Base-by-base conservation (phyloP, 2,113 vertebrate species). In the Gambusia holbrooki region DNA sequence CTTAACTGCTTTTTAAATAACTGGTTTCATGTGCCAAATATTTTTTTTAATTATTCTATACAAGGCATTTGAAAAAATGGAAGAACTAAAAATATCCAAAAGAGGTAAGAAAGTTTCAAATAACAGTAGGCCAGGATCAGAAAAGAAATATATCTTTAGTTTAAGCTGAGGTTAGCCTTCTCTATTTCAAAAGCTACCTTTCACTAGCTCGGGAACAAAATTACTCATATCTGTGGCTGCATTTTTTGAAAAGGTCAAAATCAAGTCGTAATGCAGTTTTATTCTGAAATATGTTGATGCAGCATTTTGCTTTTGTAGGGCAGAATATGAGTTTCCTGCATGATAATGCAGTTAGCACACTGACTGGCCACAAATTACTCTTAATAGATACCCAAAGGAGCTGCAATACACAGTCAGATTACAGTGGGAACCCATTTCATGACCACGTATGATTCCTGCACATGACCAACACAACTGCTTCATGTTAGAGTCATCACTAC, bases 361-460 rank as follows among this genome's bases (percentile, higher is more conserved):
- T 69, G 73, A 84, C 75, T 82, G 63, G 45, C 66, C 13, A n/a
- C 61, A 60, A 65, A 89, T 87, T 82, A 87, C 67, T 79, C 63
- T 80, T 88, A 84, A 87, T 85, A 84, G 75, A 67, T 73, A 35
- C 75, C 66, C 76, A 81, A 75, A 87, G 62, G 74, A 87, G 71
- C 35, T 75, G 76, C 60, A 35, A 33, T 71, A 69, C 71, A 71
- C 76, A 80, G 79, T 85, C 62, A 78, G 66, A 62, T 88, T 74
- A 83, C 29, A 79, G 29, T 17, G 30, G 67, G 73, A 81, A 64
- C 15, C 45, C 13, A 69, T 79, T 69, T 84, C 60, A 66, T 69
- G 32, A 73, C 37, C 73, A 74, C 7, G 64, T 66, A 37, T 37
- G 88, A 83, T 48, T 71, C 45, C 83, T 79, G 78, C 75, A 83